phyloP scores from a whole-genome alignment of 1,140 invertebrate species.

The fruit fly (Drosophila melanogaster) region DNA sequence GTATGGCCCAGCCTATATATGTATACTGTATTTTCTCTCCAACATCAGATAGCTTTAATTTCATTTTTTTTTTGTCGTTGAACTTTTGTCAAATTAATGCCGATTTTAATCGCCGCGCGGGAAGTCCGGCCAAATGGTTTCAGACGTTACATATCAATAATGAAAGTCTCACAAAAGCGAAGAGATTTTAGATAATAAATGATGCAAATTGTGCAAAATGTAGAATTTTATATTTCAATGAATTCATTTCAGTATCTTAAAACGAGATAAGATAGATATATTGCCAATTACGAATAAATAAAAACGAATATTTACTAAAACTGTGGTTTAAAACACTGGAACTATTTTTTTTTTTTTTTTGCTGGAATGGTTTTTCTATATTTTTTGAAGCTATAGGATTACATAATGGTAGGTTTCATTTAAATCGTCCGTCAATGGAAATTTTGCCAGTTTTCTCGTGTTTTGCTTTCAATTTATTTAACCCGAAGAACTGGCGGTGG shows the following conservation, averaged over 20 bases:
- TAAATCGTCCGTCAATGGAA: not conserved
- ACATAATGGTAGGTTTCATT: not conserved
- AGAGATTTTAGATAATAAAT: not conserved
- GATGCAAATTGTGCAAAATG: not conserved
- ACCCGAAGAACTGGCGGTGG: conserved; percentile 38
- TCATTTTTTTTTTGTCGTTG: not conserved
- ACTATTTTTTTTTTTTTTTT: too few species aligned
- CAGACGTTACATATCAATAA: not conserved
- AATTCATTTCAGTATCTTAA: too few species aligned
- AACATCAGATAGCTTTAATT: conserved; percentile 30
- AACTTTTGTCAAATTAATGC: conserved; percentile 17
- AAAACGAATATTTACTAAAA: too few species aligned
- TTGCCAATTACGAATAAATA: too few species aligned
- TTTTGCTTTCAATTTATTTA: not conserved
- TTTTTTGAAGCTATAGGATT: conserved; percentile 9
- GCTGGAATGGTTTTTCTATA: conserved; percentile 5
- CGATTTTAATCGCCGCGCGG: conserved; percentile 2
- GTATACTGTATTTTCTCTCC: not conserved
- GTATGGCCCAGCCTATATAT: not conserved
- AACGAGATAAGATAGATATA: too few species aligned
- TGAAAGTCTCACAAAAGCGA: not conserved
- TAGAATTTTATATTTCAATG: not conserved
- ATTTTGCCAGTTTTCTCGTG: not conserved
- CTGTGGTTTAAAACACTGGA: too few species aligned
- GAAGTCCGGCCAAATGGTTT: not conserved